Percentiles rank a stretch among this genome's conserved stretches.
These are phyloP conservation scores for Somateria mollissima DNA, from an alignment of 2,797 vertebrate species.

Conservation along the genomic window DNA sequence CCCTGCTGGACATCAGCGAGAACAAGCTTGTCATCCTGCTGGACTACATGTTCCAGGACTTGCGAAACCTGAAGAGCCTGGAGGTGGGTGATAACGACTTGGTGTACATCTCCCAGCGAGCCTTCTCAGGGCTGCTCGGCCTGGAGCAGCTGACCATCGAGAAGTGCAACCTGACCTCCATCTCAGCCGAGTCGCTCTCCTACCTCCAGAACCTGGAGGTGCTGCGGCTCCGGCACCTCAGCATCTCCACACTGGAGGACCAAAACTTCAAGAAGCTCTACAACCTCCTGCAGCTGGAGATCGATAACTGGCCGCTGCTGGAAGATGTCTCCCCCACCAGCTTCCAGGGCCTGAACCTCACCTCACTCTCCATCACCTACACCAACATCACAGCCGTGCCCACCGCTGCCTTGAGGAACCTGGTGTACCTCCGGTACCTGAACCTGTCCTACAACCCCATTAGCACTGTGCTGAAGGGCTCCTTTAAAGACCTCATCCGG, in stretches of 20 bases:
- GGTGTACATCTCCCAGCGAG: slow-evolving; percentile 97
- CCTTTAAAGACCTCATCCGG: slow-evolving; percentile 89
- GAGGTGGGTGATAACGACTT: slow-evolving; percentile 98
- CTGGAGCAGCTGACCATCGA: slow-evolving; percentile 92
- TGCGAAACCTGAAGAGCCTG: slow-evolving; percentile 86
- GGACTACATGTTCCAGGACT: slow-evolving; percentile 94
- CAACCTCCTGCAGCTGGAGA: slow-evolving; percentile 89
- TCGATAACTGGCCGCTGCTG: slow-evolving; percentile 93
- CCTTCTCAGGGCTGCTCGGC: slow-evolving; percentile 90
- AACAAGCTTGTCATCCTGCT: slow-evolving; percentile 96
- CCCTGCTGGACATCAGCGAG: slow-evolving; percentile 93
- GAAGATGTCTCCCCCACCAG: slow-evolving; percentile 89
- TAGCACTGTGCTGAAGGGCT: slow-evolving; percentile 88
- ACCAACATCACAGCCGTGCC: slow-evolving; percentile 95
- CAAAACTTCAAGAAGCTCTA: slow-evolving; percentile 91
- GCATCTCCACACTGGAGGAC: slow-evolving; percentile 88
- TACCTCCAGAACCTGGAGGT: slow-evolving; percentile 90
- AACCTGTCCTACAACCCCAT: slow-evolving; percentile 97
- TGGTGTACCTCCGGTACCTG: slow-evolving; percentile 90
- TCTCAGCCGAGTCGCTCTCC: slow-evolving; percentile 92
- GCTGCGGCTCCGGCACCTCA: slow-evolving; percentile 90
- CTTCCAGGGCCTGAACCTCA: slow-evolving; percentile 94
- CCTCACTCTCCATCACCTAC: slow-evolving; percentile 93
- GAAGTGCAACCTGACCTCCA: slow-evolving; percentile 93
- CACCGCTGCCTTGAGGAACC: slow-evolving; percentile 87